These are phyloP conservation scores for Pteropus rufus DNA, from an alignment of 2,797 vertebrate genomes.

Conservation along the genomic window DNA sequence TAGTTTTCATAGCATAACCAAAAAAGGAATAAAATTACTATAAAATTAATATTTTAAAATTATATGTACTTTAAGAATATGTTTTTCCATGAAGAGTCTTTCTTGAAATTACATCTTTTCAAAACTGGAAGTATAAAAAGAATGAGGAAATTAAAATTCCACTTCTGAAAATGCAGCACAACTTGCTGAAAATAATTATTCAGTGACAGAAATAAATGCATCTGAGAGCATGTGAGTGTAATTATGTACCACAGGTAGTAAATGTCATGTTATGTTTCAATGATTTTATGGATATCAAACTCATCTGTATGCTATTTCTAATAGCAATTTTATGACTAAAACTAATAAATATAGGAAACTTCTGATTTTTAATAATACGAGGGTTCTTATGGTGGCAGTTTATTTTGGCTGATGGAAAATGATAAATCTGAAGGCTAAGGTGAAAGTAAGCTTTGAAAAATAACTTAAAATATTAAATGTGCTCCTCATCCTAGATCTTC, in stretches of 20 bases:
- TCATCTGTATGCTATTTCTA: slow-evolving; percentile 77
- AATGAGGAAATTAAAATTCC: slow-evolving; percentile 44
- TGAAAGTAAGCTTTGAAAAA: slow-evolving; percentile 53
- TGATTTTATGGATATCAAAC: slow-evolving; percentile 77
- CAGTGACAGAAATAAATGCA: slow-evolving; percentile 70
- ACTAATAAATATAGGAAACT: slow-evolving; percentile 77
- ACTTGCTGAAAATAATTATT: slow-evolving; percentile 70
- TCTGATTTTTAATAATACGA: slow-evolving; percentile 76
- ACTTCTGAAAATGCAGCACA: slow-evolving; percentile 46
- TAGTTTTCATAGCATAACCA: slow-evolving; percentile 42
- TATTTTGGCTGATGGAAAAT: slow-evolving; percentile 60
- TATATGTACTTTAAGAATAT: not conserved
- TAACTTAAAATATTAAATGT: slow-evolving; percentile 49
- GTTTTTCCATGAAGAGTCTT: not conserved
- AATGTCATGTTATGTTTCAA: slow-evolving; percentile 78
- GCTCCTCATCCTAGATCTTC: slow-evolving; percentile 56
- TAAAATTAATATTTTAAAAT: slow-evolving; percentile 9
- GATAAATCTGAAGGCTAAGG: slow-evolving; percentile 59
- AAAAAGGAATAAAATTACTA: slow-evolving; percentile 44
- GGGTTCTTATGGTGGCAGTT: slow-evolving; percentile 63
- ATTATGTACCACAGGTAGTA: slow-evolving; percentile 78
- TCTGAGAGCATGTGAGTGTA: slow-evolving; percentile 67
- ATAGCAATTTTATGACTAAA: slow-evolving; percentile 74
- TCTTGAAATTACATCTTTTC: slow-evolving; percentile 44
- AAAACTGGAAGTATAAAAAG: not conserved